Evolutionary conservation across 2,797 vertebrate genomes (phyloP), one percentile per base, ranked within the genome.

Genomic region (Gadopsis marmoratus): DNA sequence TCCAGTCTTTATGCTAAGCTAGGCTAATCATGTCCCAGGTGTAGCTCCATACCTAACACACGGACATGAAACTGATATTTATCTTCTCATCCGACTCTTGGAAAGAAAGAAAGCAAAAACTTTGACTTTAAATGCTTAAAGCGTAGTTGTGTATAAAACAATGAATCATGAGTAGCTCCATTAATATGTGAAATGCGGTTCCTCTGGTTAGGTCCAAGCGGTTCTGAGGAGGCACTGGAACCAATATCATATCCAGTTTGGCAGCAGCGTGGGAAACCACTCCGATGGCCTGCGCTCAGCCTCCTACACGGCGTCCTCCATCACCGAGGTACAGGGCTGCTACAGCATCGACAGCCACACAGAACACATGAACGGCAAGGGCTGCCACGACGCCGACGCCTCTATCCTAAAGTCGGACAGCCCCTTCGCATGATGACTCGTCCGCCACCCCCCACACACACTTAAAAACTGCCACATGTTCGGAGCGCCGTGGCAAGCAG

Each of bases 211-310:
- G 98, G 98, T 99, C 60, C 98, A 99, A 86, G 95, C 96, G 0
- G 96, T 99, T 65, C 82, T 99, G 86, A 93, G 97, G 86, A 94
- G 98, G 68, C 96, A 99, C 88, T 99, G 97, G 97, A 98, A 97
- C 88, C 98, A 99, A 92, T 97, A 98, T 83, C 93, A 95, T 50
- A 97, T 98, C 82, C 98, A 99, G 85, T 98, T 98, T 53, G 97
- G 97, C 78, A 97, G 96, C 94, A 96, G 97, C 72, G 94, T 98
- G 63, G 94, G 93, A 37, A 91, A 96, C 82, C 97, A 99, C 89
- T 96, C 97, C 0, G 98, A 99, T 0, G 96, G 96, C 4, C 88
- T 96, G 72, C 97, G 98, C 65, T 96, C 96, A 0, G 93, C 96
- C 35, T 96, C 95, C 81, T 96, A 94, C 90, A 95, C 95, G 0